Conservation (phyloP, 2,888 invertebrate species). For the Folsomia candida region DNA sequence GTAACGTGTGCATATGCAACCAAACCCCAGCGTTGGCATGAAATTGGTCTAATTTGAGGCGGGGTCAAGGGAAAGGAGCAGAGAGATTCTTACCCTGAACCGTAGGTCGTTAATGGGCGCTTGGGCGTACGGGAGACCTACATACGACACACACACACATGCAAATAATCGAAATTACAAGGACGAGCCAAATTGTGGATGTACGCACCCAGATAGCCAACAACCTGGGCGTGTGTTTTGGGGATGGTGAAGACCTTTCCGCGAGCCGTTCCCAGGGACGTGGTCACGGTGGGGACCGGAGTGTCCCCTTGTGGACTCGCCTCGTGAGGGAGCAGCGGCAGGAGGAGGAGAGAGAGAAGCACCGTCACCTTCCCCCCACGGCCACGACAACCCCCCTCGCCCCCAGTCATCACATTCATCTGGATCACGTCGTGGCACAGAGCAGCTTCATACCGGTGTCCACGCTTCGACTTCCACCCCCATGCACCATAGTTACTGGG, state of each 20-base stretch:
- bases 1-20: too few species aligned
- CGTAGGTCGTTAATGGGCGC: slow-evolving; percentile 52
- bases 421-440: too few species aligned
- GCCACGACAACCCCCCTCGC: too few species aligned
- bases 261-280: slow-evolving; percentile 27
- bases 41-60: neutral
- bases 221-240: neutral
- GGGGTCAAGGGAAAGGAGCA: neutral
- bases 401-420: neutral
- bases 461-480: neutral
- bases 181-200: neutral
- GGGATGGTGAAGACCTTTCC: slow-evolving; percentile 12
- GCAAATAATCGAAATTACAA: too few species aligned
- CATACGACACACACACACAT: too few species aligned
- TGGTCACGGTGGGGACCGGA: slow-evolving; percentile 15
- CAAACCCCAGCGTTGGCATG: too few species aligned
- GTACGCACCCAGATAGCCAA: neutral
- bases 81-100: slow-evolving; percentile 51
- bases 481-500: neutral
- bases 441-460: too few species aligned
- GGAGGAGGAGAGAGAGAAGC: slow-evolving; percentile 13
- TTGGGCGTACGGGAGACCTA: slow-evolving; percentile 53
- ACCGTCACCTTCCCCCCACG: too few species aligned
- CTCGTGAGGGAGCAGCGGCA: slow-evolving; percentile 14
- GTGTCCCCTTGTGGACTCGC: too few species aligned